Conservation (phyloP, 2,888 invertebrate species). For the Tipula unca region DNA sequence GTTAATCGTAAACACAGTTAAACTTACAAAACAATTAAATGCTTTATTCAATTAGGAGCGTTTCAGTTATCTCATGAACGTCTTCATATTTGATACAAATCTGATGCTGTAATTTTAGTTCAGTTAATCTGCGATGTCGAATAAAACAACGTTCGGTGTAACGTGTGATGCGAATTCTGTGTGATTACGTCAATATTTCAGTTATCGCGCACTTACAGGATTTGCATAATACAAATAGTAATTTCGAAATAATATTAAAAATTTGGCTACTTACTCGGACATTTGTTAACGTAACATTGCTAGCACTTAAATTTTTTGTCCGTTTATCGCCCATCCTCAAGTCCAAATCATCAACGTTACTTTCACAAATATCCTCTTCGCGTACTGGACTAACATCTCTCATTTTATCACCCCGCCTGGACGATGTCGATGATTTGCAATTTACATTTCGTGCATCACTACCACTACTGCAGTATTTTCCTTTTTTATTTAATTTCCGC, state of each 20-base stretch:
- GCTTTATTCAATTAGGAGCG: too few species aligned
- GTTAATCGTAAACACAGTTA: too few species aligned
- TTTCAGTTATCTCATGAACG: too few species aligned
- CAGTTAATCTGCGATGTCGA: too few species aligned
- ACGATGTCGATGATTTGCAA: not conserved
- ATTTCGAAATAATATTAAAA: too few species aligned
- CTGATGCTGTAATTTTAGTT: too few species aligned
- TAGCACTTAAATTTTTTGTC: conserved; percentile 43
- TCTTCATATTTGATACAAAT: too few species aligned
- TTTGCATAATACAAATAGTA: too few species aligned
- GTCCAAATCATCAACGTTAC: conserved; percentile 41
- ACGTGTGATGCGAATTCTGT: too few species aligned
- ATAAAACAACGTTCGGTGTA: too few species aligned
- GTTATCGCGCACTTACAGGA: conserved; percentile 10
- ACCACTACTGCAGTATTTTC: not conserved
- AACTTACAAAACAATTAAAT: too few species aligned
- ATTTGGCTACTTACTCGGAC: conserved; percentile 41
- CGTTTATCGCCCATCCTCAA: conserved; percentile 45
- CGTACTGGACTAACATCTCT: conserved; percentile 23
- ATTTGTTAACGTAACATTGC: conserved; percentile 53
- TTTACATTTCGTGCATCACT: conserved; percentile 21
- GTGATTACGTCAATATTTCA: too few species aligned
- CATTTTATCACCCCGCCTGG: not conserved
- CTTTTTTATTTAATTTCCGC: conserved; percentile 18
- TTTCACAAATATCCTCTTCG: conserved; percentile 34